Conservation (phyloP, 2,888 invertebrate species). For the Cataglyphis altisquamis region DNA sequence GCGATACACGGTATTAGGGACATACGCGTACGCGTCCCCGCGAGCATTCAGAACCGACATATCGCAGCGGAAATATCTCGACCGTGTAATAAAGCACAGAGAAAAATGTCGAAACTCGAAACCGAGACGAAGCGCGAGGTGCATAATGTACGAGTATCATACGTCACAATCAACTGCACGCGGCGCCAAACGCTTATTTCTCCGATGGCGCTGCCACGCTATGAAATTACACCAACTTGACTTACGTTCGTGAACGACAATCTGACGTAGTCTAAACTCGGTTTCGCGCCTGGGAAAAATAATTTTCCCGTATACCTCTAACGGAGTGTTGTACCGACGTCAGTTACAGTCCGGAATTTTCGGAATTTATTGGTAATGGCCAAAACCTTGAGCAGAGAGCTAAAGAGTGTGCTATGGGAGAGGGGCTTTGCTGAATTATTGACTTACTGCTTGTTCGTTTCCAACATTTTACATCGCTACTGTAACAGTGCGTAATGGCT, state of each 20-base stretch:
- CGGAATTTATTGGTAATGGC: constrained; percentile 62
- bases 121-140: constrained; percentile 78
- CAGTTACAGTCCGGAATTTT: constrained; percentile 60
- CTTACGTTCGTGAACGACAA: constrained; percentile 75
- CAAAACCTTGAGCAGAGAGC: constrained; percentile 53
- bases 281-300: constrained; percentile 66
- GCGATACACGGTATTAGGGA: constrained; percentile 6
- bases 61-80: constrained; percentile 78
- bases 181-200: constrained; percentile 82
- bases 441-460: neutral
- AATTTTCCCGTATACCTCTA: constrained; percentile 71
- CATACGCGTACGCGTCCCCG: constrained; percentile 21
- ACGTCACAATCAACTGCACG: constrained; percentile 83
- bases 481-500: neutral
- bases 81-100: constrained; percentile 81
- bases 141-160: constrained; percentile 83
- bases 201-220: constrained; percentile 78
- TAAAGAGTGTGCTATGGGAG: constrained; percentile 49
- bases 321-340: constrained; percentile 64
- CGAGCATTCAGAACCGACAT: constrained; percentile 61
- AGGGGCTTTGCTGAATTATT: constrained; percentile 32
- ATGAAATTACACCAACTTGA: constrained; percentile 78
- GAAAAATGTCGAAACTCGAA: constrained; percentile 82
- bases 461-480: neutral
- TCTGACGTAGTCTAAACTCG: constrained; percentile 68